phyloP scores from a whole-genome alignment of 2,113 vertebrate species.

The Campylorhamphus procurvoides region DNA sequence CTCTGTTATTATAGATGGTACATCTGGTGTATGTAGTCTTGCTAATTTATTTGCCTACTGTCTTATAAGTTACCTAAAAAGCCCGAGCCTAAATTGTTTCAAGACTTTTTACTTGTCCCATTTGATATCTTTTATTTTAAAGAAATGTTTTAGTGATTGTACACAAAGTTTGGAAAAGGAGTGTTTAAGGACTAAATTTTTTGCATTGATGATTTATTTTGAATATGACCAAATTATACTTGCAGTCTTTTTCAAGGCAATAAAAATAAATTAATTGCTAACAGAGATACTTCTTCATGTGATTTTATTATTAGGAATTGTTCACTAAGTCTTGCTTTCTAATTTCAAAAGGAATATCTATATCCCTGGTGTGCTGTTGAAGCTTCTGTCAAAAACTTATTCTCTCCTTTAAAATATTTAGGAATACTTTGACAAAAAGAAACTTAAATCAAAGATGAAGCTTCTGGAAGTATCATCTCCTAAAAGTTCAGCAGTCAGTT shows the following conservation, averaged over 20 bases:
- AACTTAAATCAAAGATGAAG: constrained; percentile 82
- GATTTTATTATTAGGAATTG: neutral
- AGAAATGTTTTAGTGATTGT: neutral
- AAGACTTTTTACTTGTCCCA: neutral
- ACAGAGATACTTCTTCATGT: neutral
- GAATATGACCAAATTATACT: neutral
- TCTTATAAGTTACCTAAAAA: neutral
- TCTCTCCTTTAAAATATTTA: constrained; percentile 62
- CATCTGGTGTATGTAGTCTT: neutral
- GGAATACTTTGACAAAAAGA: constrained; percentile 94
- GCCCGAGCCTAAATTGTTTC: neutral
- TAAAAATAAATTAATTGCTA: neutral
- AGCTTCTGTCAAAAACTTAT: neutral
- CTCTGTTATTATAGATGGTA: neutral
- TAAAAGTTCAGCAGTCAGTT: constrained; percentile 72
- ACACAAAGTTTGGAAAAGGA: neutral
- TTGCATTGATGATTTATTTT: neutral
- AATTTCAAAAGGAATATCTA: neutral
- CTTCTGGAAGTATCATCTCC: constrained; percentile 66
- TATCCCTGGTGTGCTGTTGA: neutral
- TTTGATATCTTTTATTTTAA: neutral
- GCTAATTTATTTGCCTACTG: neutral
- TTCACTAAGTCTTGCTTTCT: neutral
- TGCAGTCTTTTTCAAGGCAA: neutral
- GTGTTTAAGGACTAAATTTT: neutral